Evolutionary conservation across 2,888 invertebrate species (phyloP), one percentile per base, ranked within the genome.

Genomic region (Andrena bicolor): DNA sequence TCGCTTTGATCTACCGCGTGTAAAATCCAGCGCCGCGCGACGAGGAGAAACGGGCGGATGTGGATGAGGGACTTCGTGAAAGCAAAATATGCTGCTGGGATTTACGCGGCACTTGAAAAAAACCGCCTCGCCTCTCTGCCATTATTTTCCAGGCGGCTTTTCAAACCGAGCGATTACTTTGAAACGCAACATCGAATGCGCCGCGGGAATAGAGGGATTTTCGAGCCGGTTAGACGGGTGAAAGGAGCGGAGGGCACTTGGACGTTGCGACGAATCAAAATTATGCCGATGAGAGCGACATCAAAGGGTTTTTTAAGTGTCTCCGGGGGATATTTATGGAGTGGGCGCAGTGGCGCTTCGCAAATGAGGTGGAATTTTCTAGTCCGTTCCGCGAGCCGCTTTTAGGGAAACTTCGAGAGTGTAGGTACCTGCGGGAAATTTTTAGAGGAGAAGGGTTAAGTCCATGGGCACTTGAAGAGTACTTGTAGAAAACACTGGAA

Each of bases 91-190:
- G 58, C 32, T 60, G 26, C 49, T 8, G 63, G 76, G 79, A 75
- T 79, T 79, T 75, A 69, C 69, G 7, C 41, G 75, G 26, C 68
- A 63, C 69, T 79, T 79, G 69, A 74, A 79, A 56, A 56, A 56
- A 10, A 6, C 10, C 49, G 7, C 32, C 7, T 41, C 30, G 6
- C 20, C 68, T 74, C 23, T 49, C 3, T 41, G 49, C 32, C 48
- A 63, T 64, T 79, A 74, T 75, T 69, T 69, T 56, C 48, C 16
- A 26, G 23, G 61, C 7, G 26, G 56, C n/a, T 61, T 64, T 66
- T 68, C 63, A 56, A 74, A 78, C 53, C 30, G 23, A 63, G 7
- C 61, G 74, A 73, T 74, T 28, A 51, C 58, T 60, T 61, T 61
- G 23, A 69, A 56, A 75, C 69, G 41, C 32, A 20, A 26, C 26